Percentiles rank a stretch among this genome's conserved stretches.
These are phyloP conservation scores for Nymphalis polychloros DNA, from an alignment of 2,888 invertebrate genomes.

Conservation along the genomic window DNA sequence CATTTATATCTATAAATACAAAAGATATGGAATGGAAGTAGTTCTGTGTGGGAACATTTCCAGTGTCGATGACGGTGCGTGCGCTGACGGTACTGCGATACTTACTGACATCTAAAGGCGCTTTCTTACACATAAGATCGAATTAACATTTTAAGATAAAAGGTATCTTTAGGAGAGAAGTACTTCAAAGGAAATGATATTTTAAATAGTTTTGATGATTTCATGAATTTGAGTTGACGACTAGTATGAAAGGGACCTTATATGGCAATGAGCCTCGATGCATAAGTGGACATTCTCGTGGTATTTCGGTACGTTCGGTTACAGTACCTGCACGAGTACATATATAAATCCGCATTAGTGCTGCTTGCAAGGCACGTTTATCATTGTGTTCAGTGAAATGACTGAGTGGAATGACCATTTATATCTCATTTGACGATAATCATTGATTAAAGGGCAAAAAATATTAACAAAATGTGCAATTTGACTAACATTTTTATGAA, in stretches of 20 bases:
- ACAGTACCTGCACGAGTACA: too few species aligned
- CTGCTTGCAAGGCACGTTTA: too few species aligned
- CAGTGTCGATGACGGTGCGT: too few species aligned
- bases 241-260: background rate
- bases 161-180: too few species aligned
- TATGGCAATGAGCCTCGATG: background rate
- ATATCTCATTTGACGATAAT: too few species aligned
- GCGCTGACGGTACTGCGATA: background rate
- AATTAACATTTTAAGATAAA: background rate
- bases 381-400: too few species aligned
- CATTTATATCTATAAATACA: constrained; percentile 23
- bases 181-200: background rate
- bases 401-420: too few species aligned
- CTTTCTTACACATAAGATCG: background rate
- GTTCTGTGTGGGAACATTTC: background rate
- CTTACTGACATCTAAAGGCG: background rate
- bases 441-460: too few species aligned
- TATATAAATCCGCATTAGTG: too few species aligned
- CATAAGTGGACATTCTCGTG: background rate
- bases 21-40: constrained; percentile 21
- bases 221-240: background rate
- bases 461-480: background rate
- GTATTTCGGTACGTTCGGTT: too few species aligned
- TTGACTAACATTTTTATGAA: background rate
- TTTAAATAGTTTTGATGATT: background rate